phyloP scores from a whole-genome alignment of 1,140 invertebrate genomes.

The Pseudomyrmex gracilis region DNA sequence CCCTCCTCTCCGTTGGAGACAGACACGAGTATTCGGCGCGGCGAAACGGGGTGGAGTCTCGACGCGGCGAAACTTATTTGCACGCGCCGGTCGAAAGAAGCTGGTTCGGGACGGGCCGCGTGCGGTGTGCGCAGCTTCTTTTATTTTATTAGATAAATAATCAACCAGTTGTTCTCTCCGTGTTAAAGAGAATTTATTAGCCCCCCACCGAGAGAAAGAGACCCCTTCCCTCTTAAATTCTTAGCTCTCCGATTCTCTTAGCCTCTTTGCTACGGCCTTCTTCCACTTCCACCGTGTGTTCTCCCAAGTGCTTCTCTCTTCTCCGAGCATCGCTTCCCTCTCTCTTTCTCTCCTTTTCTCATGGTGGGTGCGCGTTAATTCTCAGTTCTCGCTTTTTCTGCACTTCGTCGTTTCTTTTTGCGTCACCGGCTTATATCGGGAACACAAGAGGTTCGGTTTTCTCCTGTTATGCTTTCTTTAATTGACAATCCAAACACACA shows the following conservation, averaged over 20 bases:
- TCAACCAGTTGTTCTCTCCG: slow-evolving; percentile 75
- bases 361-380: slow-evolving; percentile 32
- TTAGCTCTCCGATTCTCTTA: slow-evolving; percentile 68
- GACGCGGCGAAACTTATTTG: slow-evolving; percentile 48
- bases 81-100: slow-evolving; percentile 14
- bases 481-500: slow-evolving; percentile 76
- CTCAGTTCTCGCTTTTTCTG: slow-evolving; percentile 22
- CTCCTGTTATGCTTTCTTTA: slow-evolving; percentile 75
- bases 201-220: slow-evolving; percentile 55
- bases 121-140: slow-evolving; percentile 69
- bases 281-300: not conserved
- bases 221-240: slow-evolving; percentile 69
- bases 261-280: slow-evolving; percentile 31
- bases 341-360: not conserved
- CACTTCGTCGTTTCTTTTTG: slow-evolving; percentile 35
- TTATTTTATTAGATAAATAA: slow-evolving; percentile 83
- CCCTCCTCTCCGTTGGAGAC: not conserved
- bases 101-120: not conserved
- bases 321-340: not conserved
- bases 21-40: slow-evolving; percentile 20
- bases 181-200: slow-evolving; percentile 81
- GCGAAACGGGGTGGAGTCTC: slow-evolving; percentile 19
- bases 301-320: slow-evolving; percentile 3
- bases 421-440: slow-evolving; percentile 75
- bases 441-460: slow-evolving; percentile 22